Base-by-base conservation (phyloP, 2,113 vertebrate genomes). In the Ptilonorhynchus violaceus region DNA sequence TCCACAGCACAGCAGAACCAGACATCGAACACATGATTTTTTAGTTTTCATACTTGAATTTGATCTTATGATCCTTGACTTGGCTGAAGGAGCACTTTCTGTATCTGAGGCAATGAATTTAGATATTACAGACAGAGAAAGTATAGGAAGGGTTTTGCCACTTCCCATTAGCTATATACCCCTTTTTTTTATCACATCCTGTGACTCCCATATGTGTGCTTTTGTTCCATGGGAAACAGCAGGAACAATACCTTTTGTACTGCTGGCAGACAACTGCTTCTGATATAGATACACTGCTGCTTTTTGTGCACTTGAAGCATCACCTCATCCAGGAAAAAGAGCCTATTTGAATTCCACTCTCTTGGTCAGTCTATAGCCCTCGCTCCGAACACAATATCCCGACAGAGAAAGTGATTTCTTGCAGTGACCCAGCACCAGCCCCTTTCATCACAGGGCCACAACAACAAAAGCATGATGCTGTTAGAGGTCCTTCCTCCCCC, bases 181-280 rank as follows among this genome's bases (percentile, higher is more conserved):
- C 10, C 1, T 11, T 30, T 66, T 62, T 69, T 58, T 37, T 2
- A 47, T 66, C 35, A 69, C 73, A 76, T 89, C 60, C 56, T 68
- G 79, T 47, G 58, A 86, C 75, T 93, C 77, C 70, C 78, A 20
- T 22, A 22, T 5, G 2, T 55, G 41, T 63, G 41, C 75, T 76
- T 95, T 96, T 94, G 58, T 91, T 96, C 89, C 75, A 53, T 37
- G 33, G 77, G 75, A 87, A 78, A 39, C 55, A 92, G 67, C 39
- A 67, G 74, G 91, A 92, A 94, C 88, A 94, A 92, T 84, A 27
- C 31, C 67, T 67, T 95, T 93, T 94, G 84, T 86, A 18, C 64
- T 63, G 64, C 89, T 92, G 68, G 75, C 88, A 95, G 91, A 91
- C 81, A 88, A 44, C 64, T 74, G 47, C 68, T 88, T 86, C 78